These are phyloP conservation scores for Sclerodermus sp. DNA, from an alignment of 2,888 invertebrate species.

Conservation along the genomic window DNA sequence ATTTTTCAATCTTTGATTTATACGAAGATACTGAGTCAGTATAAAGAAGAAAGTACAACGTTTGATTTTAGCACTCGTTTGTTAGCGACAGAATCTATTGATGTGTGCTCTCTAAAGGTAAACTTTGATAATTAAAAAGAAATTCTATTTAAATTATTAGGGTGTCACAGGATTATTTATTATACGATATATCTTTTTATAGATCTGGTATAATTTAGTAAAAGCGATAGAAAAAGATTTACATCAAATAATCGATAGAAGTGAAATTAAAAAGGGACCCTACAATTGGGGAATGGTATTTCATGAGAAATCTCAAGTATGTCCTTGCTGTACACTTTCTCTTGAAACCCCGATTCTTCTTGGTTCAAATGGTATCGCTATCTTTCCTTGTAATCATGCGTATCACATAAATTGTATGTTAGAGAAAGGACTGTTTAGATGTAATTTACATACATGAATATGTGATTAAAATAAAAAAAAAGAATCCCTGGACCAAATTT, in stretches of 20 bases:
- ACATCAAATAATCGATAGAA: slow-evolving; percentile 30
- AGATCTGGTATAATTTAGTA: slow-evolving; percentile 41
- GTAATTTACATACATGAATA: slow-evolving; percentile 50
- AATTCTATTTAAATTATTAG: no score
- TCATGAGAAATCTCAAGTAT: slow-evolving; percentile 45
- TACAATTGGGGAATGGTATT: slow-evolving; percentile 62
- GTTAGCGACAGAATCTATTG: slow-evolving; percentile 33
- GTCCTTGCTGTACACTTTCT: slow-evolving; percentile 64
- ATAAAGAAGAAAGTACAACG: slow-evolving; percentile 37
- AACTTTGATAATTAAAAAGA: no score
- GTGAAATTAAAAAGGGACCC: slow-evolving; percentile 42
- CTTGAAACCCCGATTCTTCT: slow-evolving; percentile 64
- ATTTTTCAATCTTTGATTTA: slow-evolving; percentile 50
- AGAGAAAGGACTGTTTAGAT: slow-evolving; percentile 59
- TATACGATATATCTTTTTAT: no score
- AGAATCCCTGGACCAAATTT: no score
- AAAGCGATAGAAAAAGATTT: slow-evolving; percentile 43
- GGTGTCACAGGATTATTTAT: no score
- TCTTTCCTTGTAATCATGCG: slow-evolving; percentile 66
- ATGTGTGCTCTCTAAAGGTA: slow-evolving; percentile 51
- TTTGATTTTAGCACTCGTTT: slow-evolving; percentile 37
- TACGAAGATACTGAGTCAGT: slow-evolving; percentile 45
- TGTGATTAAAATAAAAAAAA: no score
- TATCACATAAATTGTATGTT: slow-evolving; percentile 67
- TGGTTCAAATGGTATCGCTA: slow-evolving; percentile 65